Evolutionary conservation across 2,797 vertebrate genomes (phyloP).

Genomic region (Parauchenoglanis ngamensis): DNA sequence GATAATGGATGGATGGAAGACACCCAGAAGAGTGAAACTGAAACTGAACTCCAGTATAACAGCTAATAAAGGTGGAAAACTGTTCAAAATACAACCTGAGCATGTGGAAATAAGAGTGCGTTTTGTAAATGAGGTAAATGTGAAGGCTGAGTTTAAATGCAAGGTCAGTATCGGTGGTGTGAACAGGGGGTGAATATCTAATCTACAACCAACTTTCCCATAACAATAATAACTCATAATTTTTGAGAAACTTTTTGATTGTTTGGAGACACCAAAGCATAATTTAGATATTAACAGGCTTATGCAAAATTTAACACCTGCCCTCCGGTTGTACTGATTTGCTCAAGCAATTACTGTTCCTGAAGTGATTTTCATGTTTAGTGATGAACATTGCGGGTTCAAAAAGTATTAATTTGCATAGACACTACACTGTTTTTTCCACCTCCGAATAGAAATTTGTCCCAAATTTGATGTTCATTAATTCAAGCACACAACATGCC

Average conservation of each 20-base stretch:
- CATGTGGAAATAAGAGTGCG: neutral
- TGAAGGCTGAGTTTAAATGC: neutral
- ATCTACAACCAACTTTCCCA: neutral
- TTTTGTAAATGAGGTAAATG: neutral
- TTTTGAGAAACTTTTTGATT: neutral
- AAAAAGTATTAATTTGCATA: neutral
- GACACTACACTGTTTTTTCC: neutral
- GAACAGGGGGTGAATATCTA: neutral
- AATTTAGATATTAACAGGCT: neutral
- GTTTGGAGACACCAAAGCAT: neutral
- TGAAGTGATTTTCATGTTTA: neutral
- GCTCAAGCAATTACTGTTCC: neutral
- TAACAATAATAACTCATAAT: neutral
- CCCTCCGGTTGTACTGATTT: neutral
- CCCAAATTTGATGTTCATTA: neutral
- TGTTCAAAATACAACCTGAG: neutral
- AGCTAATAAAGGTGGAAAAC: neutral
- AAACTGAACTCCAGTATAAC: neutral
- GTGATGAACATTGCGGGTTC: neutral
- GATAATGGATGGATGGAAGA: too few relatives aligned
- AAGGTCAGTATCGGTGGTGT: neutral
- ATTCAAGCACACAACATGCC: neutral
- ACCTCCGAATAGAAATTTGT: neutral
- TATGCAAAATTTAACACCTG: neutral
- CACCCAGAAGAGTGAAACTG: neutral